Base-by-base conservation (phyloP, 2,888 invertebrate genomes). In the Geotrupes spiniger region DNA sequence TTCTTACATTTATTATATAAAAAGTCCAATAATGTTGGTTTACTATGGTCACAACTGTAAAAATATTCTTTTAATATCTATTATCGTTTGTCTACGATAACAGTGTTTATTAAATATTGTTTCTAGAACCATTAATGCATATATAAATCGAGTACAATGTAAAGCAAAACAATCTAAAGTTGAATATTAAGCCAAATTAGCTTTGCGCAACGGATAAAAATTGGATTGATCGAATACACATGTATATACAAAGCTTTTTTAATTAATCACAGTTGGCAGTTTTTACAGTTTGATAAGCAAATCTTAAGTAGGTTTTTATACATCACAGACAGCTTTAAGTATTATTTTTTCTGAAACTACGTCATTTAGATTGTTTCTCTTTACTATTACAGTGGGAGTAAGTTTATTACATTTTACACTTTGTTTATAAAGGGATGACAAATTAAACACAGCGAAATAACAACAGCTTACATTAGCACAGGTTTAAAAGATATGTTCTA, bases 241-340 rank as follows among this genome's bases (percentile, higher is more conserved):
- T 12, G 33, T 29, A 27, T n/a, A 15, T 10, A 44, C 14, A 44
- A 44, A 29, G 27, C 27, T 12, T 37, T 44, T 29, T 38, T 37
- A 28, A 29, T 37, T 36, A 44, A 44, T 44, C 38, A 44, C 44
- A 44, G 44, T 8, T 31, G 43, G 33, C 21, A 21, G 21, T 36
- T 39, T 14, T 37, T 27, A 44, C 29, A 44, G 38, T 44, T 44
- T 44, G 38, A 38, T 44, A 44, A 37, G 29, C 44, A 38, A 28
- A 26, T 44, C 14, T 11, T 36, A 36, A 15, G 16, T 44, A 29
- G 28, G 36, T 33, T 28, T 44, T 29, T 37, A 37, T 16, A 36
- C 44, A 44, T 44, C 44, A 44, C 44, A 44, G 44, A 44, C 37
- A 44, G 29, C 17, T 38, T 44, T 44, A 44, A 44, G 44, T 44